phyloP scores from a whole-genome alignment of 2,113 vertebrate genomes.

The Istiophorus platypterus region DNA sequence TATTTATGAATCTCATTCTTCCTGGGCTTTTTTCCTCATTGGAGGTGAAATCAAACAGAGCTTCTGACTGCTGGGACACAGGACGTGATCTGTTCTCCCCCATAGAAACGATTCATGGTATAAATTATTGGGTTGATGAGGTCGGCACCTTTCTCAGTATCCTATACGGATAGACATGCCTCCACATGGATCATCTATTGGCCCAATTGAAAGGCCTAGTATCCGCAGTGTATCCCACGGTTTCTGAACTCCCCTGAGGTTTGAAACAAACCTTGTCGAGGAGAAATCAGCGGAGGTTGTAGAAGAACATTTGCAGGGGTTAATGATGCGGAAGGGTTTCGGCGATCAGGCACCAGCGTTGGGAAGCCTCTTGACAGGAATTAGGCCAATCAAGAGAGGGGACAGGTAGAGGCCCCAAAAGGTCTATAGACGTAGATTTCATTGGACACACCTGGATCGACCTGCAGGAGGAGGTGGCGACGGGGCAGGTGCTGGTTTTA shows the following conservation, averaged over 20 bases:
- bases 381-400: too few species aligned
- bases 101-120: too few species aligned
- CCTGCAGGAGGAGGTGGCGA: not conserved
- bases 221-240: too few species aligned
- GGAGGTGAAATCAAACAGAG: conserved; percentile 6
- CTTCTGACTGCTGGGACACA: not conserved
- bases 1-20: not conserved
- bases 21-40: not conserved
- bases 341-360: not conserved
- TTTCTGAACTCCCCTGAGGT: too few species aligned
- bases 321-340: not conserved
- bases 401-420: too few species aligned
- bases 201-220: too few species aligned
- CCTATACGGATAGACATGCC: not conserved
- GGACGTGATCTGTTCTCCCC: too few species aligned
- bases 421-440: not conserved
- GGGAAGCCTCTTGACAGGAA: not conserved
- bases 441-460: not conserved
- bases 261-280: too few species aligned
- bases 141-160: not conserved
- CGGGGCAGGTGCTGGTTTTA: too few species aligned
- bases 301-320: not conserved
- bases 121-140: not conserved
- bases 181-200: too few species aligned
- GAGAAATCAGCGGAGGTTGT: not conserved